Evolutionary conservation across 2,888 invertebrate genomes (phyloP).

Genomic region (Drosophila prostipennis): DNA sequence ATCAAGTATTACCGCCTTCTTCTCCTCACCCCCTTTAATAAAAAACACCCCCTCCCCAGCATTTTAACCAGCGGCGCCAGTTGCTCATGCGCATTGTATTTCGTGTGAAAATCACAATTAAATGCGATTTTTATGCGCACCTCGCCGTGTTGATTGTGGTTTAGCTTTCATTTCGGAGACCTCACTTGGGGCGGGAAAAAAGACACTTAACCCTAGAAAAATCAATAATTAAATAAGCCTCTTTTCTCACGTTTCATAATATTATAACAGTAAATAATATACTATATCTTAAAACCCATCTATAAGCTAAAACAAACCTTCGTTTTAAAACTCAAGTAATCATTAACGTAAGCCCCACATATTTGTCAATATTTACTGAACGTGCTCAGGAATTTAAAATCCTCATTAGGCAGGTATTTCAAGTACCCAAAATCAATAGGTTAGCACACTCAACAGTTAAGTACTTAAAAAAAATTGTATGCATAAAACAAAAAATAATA

Average conservation of each 20-base stretch:
- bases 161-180: conserved; percentile 65
- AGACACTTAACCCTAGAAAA: conserved; percentile 27
- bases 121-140: conserved; percentile 81
- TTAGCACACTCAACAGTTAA: neutral
- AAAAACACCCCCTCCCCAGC: conserved; percentile 6
- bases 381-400: conserved; percentile 16
- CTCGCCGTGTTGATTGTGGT: conserved; percentile 53
- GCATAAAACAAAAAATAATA: neutral
- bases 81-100: conserved; percentile 74
- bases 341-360: neutral
- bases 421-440: neutral
- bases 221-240: neutral
- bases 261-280: too few relatives aligned
- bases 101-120: conserved; percentile 83
- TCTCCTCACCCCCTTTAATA: neutral
- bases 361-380: conserved; percentile 8
- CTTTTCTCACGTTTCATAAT: too few relatives aligned
- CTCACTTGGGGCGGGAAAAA: conserved; percentile 2
- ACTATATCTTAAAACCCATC: too few relatives aligned
- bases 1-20: conserved; percentile 27
- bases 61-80: conserved; percentile 56
- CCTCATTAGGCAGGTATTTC: neutral
- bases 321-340: neutral
- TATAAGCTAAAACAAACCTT: too few relatives aligned
- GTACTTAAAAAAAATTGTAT: neutral